phyloP scores from a whole-genome alignment of 2,888 invertebrate genomes.

The Leptogaster cylindrica region DNA sequence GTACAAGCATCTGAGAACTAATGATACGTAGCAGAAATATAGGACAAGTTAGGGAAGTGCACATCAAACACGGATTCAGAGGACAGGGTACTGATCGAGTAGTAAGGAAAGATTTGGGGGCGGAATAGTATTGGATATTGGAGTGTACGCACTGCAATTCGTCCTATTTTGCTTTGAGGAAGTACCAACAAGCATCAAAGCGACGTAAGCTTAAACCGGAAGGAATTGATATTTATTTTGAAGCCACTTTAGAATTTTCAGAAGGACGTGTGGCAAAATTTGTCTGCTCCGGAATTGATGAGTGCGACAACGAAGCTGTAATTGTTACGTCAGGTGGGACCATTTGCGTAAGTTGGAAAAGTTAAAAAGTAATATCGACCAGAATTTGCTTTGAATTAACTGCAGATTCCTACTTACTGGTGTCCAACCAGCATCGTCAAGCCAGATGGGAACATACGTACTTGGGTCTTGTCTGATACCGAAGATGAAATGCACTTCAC shows the following conservation, averaged over 20 bases:
- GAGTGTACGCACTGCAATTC: constrained; percentile 76
- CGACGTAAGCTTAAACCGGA: constrained; percentile 70
- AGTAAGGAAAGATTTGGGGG: constrained; percentile 74
- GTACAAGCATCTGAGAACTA: constrained; percentile 67
- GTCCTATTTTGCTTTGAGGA: constrained; percentile 70
- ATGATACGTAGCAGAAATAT: constrained; percentile 66
- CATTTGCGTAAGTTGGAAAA: constrained; percentile 50
- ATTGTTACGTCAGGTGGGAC: constrained; percentile 52
- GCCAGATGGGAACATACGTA: constrained; percentile 66
- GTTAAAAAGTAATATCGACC: too few relatives aligned
- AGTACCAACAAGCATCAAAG: constrained; percentile 70
- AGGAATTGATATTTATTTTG: constrained; percentile 69
- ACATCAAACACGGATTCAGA: constrained; percentile 71
- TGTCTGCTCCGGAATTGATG: constrained; percentile 51
- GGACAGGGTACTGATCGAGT: constrained; percentile 65
- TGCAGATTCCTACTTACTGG: constrained; percentile 68
- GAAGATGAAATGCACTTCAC: constrained; percentile 66
- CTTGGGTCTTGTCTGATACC: constrained; percentile 69
- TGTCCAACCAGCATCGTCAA: constrained; percentile 70
- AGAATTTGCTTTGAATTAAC: too few relatives aligned
- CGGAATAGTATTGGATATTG: constrained; percentile 75
- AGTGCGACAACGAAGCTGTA: constrained; percentile 51
- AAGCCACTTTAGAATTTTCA: constrained; percentile 51
- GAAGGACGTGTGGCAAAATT: constrained; percentile 49
- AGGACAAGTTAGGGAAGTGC: constrained; percentile 71